Conservation (phyloP, 2,797 vertebrate species). For the Zonotrichia albicollis region DNA sequence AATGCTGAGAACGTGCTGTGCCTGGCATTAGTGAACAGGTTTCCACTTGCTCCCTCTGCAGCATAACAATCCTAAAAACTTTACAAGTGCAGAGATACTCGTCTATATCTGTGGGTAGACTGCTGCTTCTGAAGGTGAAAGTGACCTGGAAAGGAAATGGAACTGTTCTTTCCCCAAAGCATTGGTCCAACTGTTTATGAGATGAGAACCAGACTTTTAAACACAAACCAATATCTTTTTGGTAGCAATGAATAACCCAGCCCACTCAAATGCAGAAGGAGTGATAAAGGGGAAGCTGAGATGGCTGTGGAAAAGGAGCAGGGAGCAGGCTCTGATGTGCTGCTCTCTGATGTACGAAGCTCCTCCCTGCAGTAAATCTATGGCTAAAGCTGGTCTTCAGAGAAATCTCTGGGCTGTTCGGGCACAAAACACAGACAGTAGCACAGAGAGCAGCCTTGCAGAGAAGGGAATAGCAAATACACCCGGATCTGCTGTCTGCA, state of each 20-base stretch:
- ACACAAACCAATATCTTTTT: not conserved
- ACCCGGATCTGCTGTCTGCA: not conserved
- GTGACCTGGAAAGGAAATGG: not conserved
- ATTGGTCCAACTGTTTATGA: not conserved
- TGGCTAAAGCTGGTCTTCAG: not conserved
- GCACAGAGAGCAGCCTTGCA: not conserved
- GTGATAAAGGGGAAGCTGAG: not conserved
- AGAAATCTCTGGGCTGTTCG: not conserved
- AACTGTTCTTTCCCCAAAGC: not conserved
- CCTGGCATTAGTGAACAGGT: not conserved
- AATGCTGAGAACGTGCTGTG: not conserved
- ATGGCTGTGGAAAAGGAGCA: not conserved
- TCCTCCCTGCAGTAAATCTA: not conserved
- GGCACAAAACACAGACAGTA: accelerated
- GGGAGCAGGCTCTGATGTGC: not conserved
- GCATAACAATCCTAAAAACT: not conserved
- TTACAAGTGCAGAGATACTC: not conserved
- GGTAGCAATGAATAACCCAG: not conserved
- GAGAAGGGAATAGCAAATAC: not conserved
- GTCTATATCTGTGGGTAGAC: not conserved
- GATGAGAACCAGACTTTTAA: not conserved
- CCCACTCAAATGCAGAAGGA: not conserved
- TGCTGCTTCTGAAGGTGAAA: not conserved
- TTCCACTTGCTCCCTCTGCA: not conserved
- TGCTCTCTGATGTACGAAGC: not conserved